phyloP scores from a whole-genome alignment of 2,797 vertebrate species.

The Rhincodon typus region DNA sequence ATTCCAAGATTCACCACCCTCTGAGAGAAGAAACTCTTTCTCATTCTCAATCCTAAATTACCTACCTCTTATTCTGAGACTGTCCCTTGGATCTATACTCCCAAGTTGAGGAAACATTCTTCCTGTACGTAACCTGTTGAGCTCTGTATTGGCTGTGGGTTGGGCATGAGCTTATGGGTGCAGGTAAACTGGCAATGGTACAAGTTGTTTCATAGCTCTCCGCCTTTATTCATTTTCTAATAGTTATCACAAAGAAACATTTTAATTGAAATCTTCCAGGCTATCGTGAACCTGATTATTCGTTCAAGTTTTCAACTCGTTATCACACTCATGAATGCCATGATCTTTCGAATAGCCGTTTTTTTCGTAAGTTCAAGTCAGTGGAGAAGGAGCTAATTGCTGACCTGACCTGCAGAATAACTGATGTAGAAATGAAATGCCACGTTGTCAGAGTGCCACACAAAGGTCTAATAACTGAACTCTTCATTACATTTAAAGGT shows the following conservation, averaged over 20 bases:
- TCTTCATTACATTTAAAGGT: constrained; percentile 60
- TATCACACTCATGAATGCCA: constrained; percentile 49
- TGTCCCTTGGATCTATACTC: too few species aligned
- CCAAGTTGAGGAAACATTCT: too few species aligned
- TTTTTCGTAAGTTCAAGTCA: constrained; percentile 47
- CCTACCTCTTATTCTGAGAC: too few species aligned
- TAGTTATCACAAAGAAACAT: constrained; percentile 40
- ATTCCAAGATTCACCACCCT: too few species aligned
- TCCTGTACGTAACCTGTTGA: too few species aligned
- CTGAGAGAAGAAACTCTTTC: too few species aligned
- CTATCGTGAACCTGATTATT: constrained; percentile 57
- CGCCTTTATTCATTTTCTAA: not conserved
- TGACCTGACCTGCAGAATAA: constrained; percentile 51
- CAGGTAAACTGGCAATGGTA: not conserved
- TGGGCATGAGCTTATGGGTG: not conserved
- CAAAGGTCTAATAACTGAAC: constrained; percentile 45
- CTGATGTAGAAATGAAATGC: constrained; percentile 49
- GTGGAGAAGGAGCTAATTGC: constrained; percentile 49
- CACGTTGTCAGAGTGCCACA: constrained; percentile 49
- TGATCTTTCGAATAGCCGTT: constrained; percentile 45
- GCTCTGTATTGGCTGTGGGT: too few species aligned
- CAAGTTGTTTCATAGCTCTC: not conserved
- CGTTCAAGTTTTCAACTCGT: constrained; percentile 50
- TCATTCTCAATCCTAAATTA: too few species aligned
- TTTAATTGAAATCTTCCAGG: constrained; percentile 47